A percentile compares a stretch with the other conserved stretches of the same genome.
These are phyloP conservation scores for Oreochromis niloticus DNA, from an alignment of 2,113 vertebrate genomes.

Conservation along the genomic window DNA sequence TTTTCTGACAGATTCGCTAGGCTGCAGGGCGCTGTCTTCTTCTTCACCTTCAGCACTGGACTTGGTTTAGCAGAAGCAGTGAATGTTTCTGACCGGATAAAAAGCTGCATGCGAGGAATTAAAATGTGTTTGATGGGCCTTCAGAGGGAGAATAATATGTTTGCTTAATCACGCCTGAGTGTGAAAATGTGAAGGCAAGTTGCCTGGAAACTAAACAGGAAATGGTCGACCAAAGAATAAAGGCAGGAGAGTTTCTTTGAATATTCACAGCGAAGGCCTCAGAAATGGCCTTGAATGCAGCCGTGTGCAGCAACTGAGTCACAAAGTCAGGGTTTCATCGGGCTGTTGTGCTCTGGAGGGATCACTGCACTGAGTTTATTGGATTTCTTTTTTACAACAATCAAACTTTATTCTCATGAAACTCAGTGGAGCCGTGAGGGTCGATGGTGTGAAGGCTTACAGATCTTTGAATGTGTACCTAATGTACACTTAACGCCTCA, in stretches of 20 bases:
- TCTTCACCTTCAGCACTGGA: neutral
- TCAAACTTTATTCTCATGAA: neutral
- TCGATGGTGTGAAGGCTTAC: neutral
- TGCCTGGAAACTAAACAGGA: conserved; percentile 31
- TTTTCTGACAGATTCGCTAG: neutral
- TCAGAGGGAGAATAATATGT: neutral
- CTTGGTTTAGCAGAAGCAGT: neutral
- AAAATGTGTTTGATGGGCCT: neutral
- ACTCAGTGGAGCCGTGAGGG: neutral
- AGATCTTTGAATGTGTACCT: neutral
- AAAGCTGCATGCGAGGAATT: neutral
- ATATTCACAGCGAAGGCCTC: neutral
- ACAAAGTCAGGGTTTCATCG: neutral
- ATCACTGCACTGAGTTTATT: neutral
- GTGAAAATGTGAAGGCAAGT: conserved; percentile 13
- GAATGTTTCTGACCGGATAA: neutral
- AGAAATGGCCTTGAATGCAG: neutral
- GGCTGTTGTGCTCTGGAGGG: neutral
- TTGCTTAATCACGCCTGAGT: conserved; percentile 3
- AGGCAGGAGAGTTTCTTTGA: neutral
- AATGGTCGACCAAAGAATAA: neutral
- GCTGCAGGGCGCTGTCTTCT: neutral
- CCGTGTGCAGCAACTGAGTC: neutral
- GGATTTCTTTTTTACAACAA: neutral
- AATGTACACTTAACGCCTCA: neutral